Evolutionary conservation across 2,888 invertebrate species (phyloP), one percentile per base, ranked within the genome.

Genomic region (Tetragonisca angustula): DNA sequence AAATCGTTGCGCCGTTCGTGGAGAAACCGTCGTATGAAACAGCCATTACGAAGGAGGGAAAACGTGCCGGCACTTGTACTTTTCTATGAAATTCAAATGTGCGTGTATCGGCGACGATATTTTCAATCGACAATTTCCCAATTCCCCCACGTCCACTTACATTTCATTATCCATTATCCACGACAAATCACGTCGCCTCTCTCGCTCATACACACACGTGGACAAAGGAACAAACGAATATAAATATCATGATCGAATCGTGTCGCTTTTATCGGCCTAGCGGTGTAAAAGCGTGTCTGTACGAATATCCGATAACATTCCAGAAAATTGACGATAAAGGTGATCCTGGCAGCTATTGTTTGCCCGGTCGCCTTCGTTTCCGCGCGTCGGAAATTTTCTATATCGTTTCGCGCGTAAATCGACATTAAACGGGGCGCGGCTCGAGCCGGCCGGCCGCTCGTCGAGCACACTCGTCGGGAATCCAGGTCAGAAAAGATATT

Each of bases 401-500:
- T 64, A 15, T 56, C 56, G 24, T 24, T 56, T 61, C 19, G 52
- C 52, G 27, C 19, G 11, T 27, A 43, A 56, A 59, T n/a, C 32
- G 50, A 64, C 19, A 27, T 15, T 27, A 13, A 11, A 3, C 24
- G 36, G 6, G 6, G 24, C 19, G 24, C 24, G 17, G 9, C 6
- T 61, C 9, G 17, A 17, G 19, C 15, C 15, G 19, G 24, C 2
- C 6, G 24, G 17, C 17, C 50, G 17, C 0, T 17, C 15, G 0
- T 61, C 61, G 61, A 27, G 4, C 5, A 59, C 15, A n/a, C 56
- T 59, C 50, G 62, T 59, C 17, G 49, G 27, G 17, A 21, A 79
- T 79, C 54, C 68, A 17, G 64, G 56, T 56, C 80, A 65, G n/a
- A 27, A 52, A 65, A 65, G 74, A 43, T 65, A 79, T 56, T 56